Conservation (phyloP, 2,113 vertebrate species). For the Etheostoma cragini region DNA sequence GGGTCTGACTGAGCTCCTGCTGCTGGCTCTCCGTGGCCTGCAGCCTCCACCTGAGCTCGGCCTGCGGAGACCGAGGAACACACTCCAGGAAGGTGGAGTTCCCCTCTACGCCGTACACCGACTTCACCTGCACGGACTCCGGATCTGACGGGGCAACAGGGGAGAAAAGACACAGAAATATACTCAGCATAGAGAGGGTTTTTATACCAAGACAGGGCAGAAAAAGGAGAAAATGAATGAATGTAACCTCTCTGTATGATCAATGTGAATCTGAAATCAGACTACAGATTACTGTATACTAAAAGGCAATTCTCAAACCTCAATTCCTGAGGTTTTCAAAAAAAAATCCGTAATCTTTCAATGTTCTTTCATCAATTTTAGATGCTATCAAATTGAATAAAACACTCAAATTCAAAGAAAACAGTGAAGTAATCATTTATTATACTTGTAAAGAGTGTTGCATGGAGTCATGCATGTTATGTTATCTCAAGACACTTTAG, state of each 20-base stretch:
- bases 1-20: neutral
- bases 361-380: too few species aligned
- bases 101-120: constrained; percentile 87
- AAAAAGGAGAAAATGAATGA: neutral
- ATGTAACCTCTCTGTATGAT: neutral
- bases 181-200: neutral
- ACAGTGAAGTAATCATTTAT: too few species aligned
- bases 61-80: constrained; percentile 77
- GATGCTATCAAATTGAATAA: too few species aligned
- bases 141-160: constrained; percentile 50
- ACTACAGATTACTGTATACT: too few species aligned
- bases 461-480: too few species aligned
- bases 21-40: constrained; percentile 29
- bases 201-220: too few species aligned
- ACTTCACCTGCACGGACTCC: constrained; percentile 66
- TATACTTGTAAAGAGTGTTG: too few species aligned
- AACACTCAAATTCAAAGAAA: too few species aligned
- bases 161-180: neutral
- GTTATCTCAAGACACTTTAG: too few species aligned
- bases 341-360: too few species aligned
- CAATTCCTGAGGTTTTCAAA: too few species aligned
- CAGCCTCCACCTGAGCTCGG: constrained; percentile 80
- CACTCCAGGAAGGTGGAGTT: constrained; percentile 91
- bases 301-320: too few species aligned
- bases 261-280: neutral